Base-by-base conservation (phyloP, 1,140 invertebrate species). In the Drosophila sulfurigaster region DNA sequence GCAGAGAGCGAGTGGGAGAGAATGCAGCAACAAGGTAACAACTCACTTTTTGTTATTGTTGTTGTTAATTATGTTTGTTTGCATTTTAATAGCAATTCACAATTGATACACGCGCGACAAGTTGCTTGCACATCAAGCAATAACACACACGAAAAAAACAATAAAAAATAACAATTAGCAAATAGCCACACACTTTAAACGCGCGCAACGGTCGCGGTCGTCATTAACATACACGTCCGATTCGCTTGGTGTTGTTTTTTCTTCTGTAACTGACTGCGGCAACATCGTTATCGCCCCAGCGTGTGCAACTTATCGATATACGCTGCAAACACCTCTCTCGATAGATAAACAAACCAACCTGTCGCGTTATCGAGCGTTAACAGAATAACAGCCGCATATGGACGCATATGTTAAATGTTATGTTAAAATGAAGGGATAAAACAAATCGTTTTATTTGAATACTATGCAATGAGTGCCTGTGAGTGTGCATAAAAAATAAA, bases 211-310 rank as follows among this genome's bases (percentile, higher is more conserved):
- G 28, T 56, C 57, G 32, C 64, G 57, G 35, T 74, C 71, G 20
- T 13, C 28, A 52, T 25, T 30, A 57, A 57, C 56, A 38, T 7
- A 8, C 59, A 74, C 71, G 71, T 74, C 71, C 64, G 56, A 32
- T 60, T 68, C 71, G 64, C 8, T 74, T 54, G 64, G 13, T 60
- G 41, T 54, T 68, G 70, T 73, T 67, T 68, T 74, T 68, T 60
- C 65, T 52, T 68, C 71, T 74, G 64, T 74, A 68, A 59, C 71
- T 54, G 38, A 16, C 64, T 25, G 56, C 13, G 56, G 43, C 1
- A 28, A 6, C 25, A 60, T 46, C 48, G 71, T 45, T 67, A 59
- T 67, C 71, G 56, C 10, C 10, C n/a, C 11, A 59, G 16, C 16
- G 54, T 52, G 28, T 6, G 13, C 32, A 2, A 3, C 1, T 16